Evolutionary conservation across 2,888 invertebrate species (phyloP).

Genomic region (Deilephila elpenor): DNA sequence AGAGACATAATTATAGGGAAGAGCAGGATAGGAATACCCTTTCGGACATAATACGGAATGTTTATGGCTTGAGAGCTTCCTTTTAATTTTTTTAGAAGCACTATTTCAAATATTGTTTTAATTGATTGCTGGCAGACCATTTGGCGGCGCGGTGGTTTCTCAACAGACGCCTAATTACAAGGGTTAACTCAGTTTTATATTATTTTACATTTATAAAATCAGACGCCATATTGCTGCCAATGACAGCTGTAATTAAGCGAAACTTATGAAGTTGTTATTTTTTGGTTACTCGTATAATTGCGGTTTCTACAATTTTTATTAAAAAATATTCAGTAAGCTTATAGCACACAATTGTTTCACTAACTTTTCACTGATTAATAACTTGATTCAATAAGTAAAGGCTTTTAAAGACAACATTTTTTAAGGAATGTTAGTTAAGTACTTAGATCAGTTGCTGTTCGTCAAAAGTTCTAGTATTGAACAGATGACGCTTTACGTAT

Average conservation of each 20-base stretch:
- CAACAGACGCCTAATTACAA: constrained; percentile 71
- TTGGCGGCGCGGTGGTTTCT: constrained; percentile 68
- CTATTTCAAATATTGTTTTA: constrained; percentile 84
- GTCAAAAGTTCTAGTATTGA: neutral
- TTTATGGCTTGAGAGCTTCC: constrained; percentile 77
- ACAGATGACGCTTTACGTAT: no score
- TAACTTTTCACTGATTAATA: no score
- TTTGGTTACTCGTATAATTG: neutral
- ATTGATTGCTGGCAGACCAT: constrained; percentile 82
- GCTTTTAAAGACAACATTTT: no score
- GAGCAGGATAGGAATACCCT: constrained; percentile 46
- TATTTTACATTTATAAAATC: constrained; percentile 61
- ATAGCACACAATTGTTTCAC: no score
- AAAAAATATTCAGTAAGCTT: neutral
- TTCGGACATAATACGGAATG: constrained; percentile 71
- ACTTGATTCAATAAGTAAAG: no score
- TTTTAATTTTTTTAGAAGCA: constrained; percentile 77
- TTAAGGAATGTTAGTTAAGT: no score
- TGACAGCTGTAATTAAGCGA: constrained; percentile 69
- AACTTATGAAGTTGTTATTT: constrained; percentile 50
- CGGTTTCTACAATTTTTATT: neutral
- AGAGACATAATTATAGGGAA: constrained; percentile 51
- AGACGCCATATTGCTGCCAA: constrained; percentile 54
- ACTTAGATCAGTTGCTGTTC: neutral
- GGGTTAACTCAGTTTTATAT: constrained; percentile 63